Percentiles rank a stretch among this genome's conserved stretches.
phyloP scores from a whole-genome alignment of 1,140 invertebrate species.

The Brachionus rubens region DNA sequence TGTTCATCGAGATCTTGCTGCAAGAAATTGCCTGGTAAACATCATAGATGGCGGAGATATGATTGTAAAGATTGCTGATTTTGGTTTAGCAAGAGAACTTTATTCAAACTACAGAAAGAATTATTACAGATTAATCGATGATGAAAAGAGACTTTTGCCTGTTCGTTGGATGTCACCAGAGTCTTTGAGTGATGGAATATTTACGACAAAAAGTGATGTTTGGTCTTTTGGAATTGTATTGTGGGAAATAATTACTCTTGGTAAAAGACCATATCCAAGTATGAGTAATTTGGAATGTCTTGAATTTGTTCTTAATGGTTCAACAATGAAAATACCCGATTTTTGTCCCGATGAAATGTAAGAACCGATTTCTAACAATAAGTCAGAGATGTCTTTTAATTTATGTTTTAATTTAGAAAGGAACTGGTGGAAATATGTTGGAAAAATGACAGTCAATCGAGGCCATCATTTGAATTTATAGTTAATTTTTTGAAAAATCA shows the following conservation, averaged over 20 bases:
- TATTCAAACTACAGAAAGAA: not conserved
- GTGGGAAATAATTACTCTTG: constrained; percentile 71
- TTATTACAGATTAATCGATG: constrained; percentile 20
- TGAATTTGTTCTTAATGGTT: not conserved
- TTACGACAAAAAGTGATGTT: constrained; percentile 83
- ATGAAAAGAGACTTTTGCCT: constrained; percentile 65
- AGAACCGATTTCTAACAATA: too few relatives aligned
- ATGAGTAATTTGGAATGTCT: constrained; percentile 28
- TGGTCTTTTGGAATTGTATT: constrained; percentile 87
- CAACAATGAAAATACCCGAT: not conserved
- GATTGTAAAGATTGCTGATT: constrained; percentile 40
- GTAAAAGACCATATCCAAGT: constrained; percentile 21
- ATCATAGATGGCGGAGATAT: not conserved
- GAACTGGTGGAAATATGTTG: not conserved
- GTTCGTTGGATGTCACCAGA: constrained; percentile 93
- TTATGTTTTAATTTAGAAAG: not conserved
- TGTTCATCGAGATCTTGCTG: too few relatives aligned
- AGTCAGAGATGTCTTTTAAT: not conserved
- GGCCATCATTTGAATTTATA: not conserved
- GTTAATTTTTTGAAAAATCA: not conserved
- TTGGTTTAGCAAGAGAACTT: constrained; percentile 38
- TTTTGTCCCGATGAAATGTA: constrained; percentile 21
- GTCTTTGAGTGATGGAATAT: constrained; percentile 79
- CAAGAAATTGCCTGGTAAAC: constrained; percentile 22
- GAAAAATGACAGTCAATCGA: not conserved